phyloP scores from a whole-genome alignment of 2,113 vertebrate genomes.

The Mugil cephalus region DNA sequence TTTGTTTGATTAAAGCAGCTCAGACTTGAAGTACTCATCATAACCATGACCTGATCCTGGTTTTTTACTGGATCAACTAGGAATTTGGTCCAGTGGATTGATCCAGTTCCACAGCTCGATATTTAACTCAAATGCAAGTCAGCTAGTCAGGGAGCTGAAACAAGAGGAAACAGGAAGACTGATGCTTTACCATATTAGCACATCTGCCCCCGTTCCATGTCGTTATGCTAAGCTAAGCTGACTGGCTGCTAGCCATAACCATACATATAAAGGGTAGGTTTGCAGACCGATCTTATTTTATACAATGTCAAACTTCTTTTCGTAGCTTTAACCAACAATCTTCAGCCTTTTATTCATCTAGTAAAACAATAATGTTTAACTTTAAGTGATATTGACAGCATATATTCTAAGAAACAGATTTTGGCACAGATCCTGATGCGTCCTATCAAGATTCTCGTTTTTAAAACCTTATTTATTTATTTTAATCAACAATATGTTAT shows the following conservation, averaged over 20 bases:
- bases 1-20: slow-evolving; percentile 10
- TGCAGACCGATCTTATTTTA: too few species aligned
- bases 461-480: background rate
- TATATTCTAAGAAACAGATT: background rate
- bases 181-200: too few species aligned
- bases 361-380: background rate
- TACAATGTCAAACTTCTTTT: too few species aligned
- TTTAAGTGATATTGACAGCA: background rate
- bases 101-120: too few species aligned
- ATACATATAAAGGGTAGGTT: background rate
- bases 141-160: too few species aligned
- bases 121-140: background rate
- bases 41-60: background rate
- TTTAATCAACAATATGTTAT: background rate
- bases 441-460: background rate
- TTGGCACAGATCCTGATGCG: background rate
- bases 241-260: background rate
- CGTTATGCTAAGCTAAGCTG: slow-evolving; percentile 8
- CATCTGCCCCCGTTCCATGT: background rate
- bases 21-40: background rate
- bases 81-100: too few species aligned
- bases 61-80: background rate
- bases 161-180: too few species aligned
- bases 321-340: too few species aligned
- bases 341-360: background rate